Evolutionary conservation across 2,888 invertebrate species (phyloP), one percentile per base, ranked within the genome.

Genomic region (Parochlus steinenii): DNA sequence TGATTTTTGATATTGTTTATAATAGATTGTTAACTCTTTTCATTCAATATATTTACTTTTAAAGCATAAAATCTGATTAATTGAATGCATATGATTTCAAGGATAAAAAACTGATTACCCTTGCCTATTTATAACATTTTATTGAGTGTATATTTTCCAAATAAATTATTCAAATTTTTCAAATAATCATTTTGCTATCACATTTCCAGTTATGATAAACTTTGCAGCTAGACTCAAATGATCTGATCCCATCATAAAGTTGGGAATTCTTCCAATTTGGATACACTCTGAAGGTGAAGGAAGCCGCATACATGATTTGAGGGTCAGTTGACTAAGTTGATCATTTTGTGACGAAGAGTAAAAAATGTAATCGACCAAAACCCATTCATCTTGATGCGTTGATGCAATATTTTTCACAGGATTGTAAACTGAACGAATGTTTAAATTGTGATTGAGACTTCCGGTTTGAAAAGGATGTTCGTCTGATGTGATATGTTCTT

Each of bases 331-430:
- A 7, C 36, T 7, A 47, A 42, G 12, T 31, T 18, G 27, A 38
- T 36, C n/a, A n/a, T n/a, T n/a, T n/a, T n/a, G n/a, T n/a, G n/a
- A n/a, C n/a, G n/a, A n/a, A 4, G 30, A 24, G 45, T 80, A 87
- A 55, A 90, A 87, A 40, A 95, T 87, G 51, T 90, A 92, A 59
- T 95, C 93, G 0, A 93, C 90, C 0, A 74, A 79, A 34, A 74
- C 57, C 79, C 82, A 82, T 29, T 58, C 51, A 32, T 71, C 61
- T 48, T 90, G 90, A 52, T 64, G 70, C 0, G 89, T 86, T 5
- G 87, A 80, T 0, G 74, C 81, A 48, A 75, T 77, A 1, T 36
- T 39, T 29, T 58, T 53, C 2, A 58, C 59, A 12, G 59, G 50
- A 1, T 46, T 38, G 35, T 15, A 32, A 11, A 26, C 37, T 12